These are phyloP conservation scores for Ruditapes philippinarum DNA, from an alignment of 1,140 invertebrate species.

Conservation along the genomic window DNA sequence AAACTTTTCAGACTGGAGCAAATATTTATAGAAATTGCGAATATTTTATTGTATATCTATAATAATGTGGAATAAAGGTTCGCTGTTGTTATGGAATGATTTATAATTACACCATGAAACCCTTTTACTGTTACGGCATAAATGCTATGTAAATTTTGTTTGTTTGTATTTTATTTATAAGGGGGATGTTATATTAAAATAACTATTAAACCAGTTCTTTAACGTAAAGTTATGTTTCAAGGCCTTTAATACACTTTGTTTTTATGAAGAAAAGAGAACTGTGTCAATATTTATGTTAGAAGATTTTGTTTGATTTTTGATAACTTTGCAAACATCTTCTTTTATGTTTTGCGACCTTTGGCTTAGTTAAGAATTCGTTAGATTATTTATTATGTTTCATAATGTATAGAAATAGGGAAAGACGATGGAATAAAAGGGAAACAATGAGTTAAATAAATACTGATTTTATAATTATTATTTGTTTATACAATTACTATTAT, in stretches of 20 bases:
- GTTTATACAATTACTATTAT: too few relatives aligned
- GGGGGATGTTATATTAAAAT: not conserved
- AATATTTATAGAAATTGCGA: too few relatives aligned
- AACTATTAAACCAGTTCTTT: not conserved
- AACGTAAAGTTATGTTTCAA: too few relatives aligned
- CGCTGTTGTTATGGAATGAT: not conserved
- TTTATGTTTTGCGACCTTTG: not conserved
- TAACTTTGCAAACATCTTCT: not conserved
- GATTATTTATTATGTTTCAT: too few relatives aligned
- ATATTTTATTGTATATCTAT: too few relatives aligned
- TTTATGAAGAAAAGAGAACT: not conserved
- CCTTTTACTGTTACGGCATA: not conserved
- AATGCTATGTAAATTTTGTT: not conserved
- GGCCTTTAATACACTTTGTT: not conserved
- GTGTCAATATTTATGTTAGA: conserved; percentile 1
- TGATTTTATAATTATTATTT: too few relatives aligned
- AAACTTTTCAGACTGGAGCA: too few relatives aligned
- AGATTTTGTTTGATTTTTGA: not conserved
- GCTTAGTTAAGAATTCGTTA: not conserved
- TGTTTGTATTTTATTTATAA: not conserved
- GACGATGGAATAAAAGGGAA: too few relatives aligned
- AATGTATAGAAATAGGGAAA: too few relatives aligned
- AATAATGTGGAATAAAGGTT: too few relatives aligned
- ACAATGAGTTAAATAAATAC: too few relatives aligned
- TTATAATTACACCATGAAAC: not conserved